Conservation (phyloP, 1,140 invertebrate genomes). For the Lepidotrigona ventralis region DNA sequence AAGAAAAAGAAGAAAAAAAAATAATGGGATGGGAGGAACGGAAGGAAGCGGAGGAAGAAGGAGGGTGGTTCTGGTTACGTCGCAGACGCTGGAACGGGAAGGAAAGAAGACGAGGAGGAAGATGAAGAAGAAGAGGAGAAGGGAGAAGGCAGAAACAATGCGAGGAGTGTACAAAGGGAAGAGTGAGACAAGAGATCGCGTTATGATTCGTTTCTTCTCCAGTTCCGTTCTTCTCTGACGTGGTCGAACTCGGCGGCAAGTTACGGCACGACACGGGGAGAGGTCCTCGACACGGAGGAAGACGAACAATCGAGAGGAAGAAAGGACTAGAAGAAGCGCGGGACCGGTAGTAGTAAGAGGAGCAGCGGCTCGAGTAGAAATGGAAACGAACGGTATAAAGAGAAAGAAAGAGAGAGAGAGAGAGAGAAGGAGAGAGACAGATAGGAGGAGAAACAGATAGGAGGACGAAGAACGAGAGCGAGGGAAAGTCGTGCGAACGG, state of each 20-base stretch:
- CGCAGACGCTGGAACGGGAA: slow-evolving; percentile 4
- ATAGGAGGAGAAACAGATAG: neutral
- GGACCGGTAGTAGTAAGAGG: neutral
- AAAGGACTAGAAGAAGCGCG: slow-evolving; percentile 28
- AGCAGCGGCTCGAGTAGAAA: neutral
- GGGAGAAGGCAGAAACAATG: neutral
- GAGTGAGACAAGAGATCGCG: neutral
- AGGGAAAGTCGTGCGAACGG: slow-evolving; percentile 34
- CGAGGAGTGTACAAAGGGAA: slow-evolving; percentile 33
- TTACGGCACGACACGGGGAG: slow-evolving; percentile 48
- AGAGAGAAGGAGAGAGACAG: neutral
- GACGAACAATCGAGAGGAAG: slow-evolving; percentile 55
- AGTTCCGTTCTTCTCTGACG: slow-evolving; percentile 51
- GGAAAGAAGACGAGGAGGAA: slow-evolving; percentile 23
- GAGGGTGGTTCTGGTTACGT: slow-evolving; percentile 15
- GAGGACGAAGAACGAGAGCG: neutral
- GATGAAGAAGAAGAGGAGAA: neutral
- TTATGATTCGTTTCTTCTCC: slow-evolving; percentile 44
- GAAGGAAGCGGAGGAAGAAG: slow-evolving; percentile 38
- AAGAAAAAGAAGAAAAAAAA: too few species aligned
- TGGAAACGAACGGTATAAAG: neutral
- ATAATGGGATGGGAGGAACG: neutral
- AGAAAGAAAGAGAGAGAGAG: neutral
- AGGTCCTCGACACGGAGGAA: slow-evolving; percentile 45
- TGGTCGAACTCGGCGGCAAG: slow-evolving; percentile 52